Percentiles rank a stretch among this genome's conserved stretches.
phyloP scores from a whole-genome alignment of 2,888 invertebrate species.

The Oscheius myriophilus region DNA sequence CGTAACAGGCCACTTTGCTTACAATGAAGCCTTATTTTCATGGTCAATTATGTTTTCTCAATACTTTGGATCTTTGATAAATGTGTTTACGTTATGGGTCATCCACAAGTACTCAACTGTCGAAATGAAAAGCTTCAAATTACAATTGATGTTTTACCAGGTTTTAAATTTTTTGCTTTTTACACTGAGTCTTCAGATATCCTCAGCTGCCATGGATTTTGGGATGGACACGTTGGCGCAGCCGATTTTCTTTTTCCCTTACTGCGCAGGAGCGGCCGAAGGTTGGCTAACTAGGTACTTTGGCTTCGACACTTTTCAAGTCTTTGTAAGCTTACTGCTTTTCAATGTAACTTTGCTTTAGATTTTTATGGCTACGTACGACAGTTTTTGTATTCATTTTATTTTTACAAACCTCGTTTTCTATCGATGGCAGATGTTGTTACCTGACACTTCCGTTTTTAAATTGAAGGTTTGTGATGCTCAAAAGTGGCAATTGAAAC shows the following conservation, averaged over 20 bases:
- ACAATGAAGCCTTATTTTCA: too few species aligned
- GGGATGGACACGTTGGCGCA: slow-evolving; percentile 19
- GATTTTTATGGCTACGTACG: slow-evolving; percentile 4
- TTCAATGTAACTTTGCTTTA: neutral
- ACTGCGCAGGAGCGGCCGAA: slow-evolving; percentile 4
- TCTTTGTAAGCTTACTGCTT: neutral
- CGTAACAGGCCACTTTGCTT: too few species aligned
- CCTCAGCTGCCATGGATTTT: slow-evolving; percentile 9
- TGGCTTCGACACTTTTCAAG: slow-evolving; percentile 2
- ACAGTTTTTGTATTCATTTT: slow-evolving; percentile 15
- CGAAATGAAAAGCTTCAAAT: too few species aligned
- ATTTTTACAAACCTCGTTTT: slow-evolving; percentile 4
- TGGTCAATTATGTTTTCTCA: too few species aligned
- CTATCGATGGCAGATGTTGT: slow-evolving; percentile 12
- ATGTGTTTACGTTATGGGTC: too few species aligned
- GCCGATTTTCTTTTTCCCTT: slow-evolving; percentile 19
- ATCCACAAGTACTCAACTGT: too few species aligned
- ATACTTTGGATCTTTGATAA: too few species aligned
- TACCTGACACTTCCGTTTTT: slow-evolving; percentile 1
- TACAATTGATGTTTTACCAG: too few species aligned
- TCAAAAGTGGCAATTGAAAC: neutral
- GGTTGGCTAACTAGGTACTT: slow-evolving; percentile 6
- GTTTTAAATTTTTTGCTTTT: too few species aligned
- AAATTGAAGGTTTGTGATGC: slow-evolving; percentile 1
- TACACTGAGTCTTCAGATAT: neutral